A percentile compares a stretch with the other conserved stretches of the same genome.
These are phyloP conservation scores for Oncorhynchus gorbuscha DNA, from an alignment of 2,113 vertebrate genomes.

Conservation along the genomic window DNA sequence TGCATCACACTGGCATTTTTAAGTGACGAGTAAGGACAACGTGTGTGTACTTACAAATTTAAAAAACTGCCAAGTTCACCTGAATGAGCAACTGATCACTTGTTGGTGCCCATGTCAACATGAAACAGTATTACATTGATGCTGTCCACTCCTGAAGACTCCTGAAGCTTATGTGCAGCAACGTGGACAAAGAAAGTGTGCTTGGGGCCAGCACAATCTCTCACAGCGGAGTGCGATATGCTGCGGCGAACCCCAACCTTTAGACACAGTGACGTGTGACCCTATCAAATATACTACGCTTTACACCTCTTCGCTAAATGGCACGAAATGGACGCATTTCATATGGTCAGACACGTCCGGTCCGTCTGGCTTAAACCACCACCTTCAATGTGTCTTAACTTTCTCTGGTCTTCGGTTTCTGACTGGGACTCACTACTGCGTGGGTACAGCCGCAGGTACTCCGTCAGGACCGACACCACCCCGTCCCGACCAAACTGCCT, in stretches of 20 bases:
- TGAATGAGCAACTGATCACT: constrained; percentile 2
- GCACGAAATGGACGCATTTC: not conserved
- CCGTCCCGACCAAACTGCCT: constrained; percentile 78
- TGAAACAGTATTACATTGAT: not conserved
- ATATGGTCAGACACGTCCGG: not conserved
- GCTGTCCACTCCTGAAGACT: constrained; percentile 1
- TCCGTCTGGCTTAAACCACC: constrained; percentile 63
- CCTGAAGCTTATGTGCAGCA: constrained; percentile 11
- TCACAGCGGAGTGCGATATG: not conserved
- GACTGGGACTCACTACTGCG: constrained; percentile 16
- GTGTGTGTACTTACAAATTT: constrained; percentile 1
- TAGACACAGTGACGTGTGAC: not conserved
- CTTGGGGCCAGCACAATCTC: constrained; percentile 9
- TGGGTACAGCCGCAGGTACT: constrained; percentile 74
- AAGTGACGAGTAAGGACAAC: not conserved
- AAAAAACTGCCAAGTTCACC: not conserved
- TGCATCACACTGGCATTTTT: constrained; percentile 35
- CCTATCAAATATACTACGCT: constrained; percentile 10
- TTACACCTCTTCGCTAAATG: constrained; percentile 12
- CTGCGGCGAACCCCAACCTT: not conserved
- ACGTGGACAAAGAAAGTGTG: not conserved
- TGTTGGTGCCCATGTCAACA: not conserved
- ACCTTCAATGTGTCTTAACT: constrained; percentile 72
- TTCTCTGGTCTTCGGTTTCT: constrained; percentile 68
- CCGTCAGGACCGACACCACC: constrained; percentile 75